Evolutionary conservation across 2,888 invertebrate genomes (phyloP).

Genomic region (Drosophila bunnanda): DNA sequence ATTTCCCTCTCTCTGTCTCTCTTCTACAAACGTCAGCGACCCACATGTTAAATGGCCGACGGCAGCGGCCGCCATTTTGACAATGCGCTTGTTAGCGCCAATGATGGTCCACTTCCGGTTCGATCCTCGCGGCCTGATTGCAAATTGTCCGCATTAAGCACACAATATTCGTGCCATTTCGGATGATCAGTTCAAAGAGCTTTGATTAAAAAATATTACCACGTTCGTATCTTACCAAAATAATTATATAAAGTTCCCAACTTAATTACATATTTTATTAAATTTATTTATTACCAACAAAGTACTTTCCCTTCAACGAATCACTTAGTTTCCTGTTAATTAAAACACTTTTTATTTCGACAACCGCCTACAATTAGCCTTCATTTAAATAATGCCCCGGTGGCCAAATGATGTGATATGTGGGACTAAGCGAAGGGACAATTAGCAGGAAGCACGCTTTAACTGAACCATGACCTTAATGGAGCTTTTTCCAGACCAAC

Average conservation of each 20-base stretch:
- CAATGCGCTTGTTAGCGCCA: slow-evolving; percentile 53
- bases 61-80: slow-evolving; percentile 44
- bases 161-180: not conserved
- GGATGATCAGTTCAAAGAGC: not conserved
- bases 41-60: slow-evolving; percentile 43
- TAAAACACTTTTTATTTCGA: slow-evolving; percentile 47
- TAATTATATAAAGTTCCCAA: too few species aligned
- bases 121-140: slow-evolving; percentile 15
- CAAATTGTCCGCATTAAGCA: not conserved
- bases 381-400: slow-evolving; percentile 44
- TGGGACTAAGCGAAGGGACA: slow-evolving; percentile 30
- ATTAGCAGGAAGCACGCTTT: slow-evolving; percentile 37
- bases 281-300: too few species aligned
- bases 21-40: not conserved
- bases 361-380: slow-evolving; percentile 49
- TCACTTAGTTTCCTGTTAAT: slow-evolving; percentile 43
- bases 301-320: not conserved
- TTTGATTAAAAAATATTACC: not conserved
- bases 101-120: slow-evolving; percentile 41
- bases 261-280: too few species aligned
- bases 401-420: slow-evolving; percentile 38
- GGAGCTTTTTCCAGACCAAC: slow-evolving; percentile 2
- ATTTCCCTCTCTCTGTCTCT: not conserved
- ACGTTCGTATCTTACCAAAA: too few species aligned
- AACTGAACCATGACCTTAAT: slow-evolving; percentile 2